Conservation (phyloP, 2,888 invertebrate genomes). For the Acleris literana region DNA sequence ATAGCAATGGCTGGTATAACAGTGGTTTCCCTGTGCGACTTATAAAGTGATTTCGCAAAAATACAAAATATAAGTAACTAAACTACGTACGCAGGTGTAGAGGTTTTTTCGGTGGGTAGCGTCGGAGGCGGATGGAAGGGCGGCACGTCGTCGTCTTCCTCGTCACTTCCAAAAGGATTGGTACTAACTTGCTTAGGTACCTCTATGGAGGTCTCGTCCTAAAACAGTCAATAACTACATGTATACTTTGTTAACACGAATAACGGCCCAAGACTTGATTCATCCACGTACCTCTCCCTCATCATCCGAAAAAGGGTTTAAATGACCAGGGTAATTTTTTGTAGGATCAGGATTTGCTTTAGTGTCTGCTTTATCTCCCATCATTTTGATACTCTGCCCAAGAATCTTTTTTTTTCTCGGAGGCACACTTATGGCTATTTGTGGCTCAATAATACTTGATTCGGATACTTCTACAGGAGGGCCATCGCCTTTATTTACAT, state of each 20-base stretch:
- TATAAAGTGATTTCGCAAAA: conserved; percentile 40
- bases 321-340: conserved; percentile 87
- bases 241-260: not conserved
- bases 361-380: conserved; percentile 43
- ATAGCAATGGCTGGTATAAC: too few relatives aligned
- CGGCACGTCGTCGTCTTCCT: conserved; percentile 80
- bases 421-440: conserved; percentile 69
- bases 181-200: conserved; percentile 67
- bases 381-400: conserved; percentile 49
- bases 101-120: conserved; percentile 46
- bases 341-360: conserved; percentile 40
- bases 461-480: conserved; percentile 43
- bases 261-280: not conserved
- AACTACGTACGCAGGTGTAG: conserved; percentile 62
- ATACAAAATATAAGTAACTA: conserved; percentile 3
- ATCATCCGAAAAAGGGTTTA: conserved; percentile 93
- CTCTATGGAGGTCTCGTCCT: conserved; percentile 64
- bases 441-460: conserved; percentile 51
- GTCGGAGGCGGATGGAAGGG: conserved; percentile 59
- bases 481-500: conserved; percentile 42
- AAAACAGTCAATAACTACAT: conserved; percentile 41
- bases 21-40: too few relatives aligned
- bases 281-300: conserved; percentile 64
- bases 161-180: conserved; percentile 89
- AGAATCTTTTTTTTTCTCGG: conserved; percentile 72